Evolutionary conservation across 2,888 invertebrate species (phyloP).

Genomic region (Byasa hedistus): DNA sequence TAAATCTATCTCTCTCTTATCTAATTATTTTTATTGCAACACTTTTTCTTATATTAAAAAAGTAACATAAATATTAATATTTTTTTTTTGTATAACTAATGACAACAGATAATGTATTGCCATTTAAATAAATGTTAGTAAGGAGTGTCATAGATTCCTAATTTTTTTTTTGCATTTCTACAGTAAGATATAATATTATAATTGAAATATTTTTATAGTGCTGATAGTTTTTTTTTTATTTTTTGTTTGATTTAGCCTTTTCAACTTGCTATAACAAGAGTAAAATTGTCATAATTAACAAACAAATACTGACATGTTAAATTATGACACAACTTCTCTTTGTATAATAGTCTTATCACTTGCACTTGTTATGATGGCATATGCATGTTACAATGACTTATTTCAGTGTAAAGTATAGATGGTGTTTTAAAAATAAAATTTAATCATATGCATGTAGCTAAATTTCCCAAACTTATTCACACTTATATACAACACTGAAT

Average conservation of each 20-base stretch:
- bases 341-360: constrained; percentile 50
- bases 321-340: constrained; percentile 37
- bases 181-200: background rate
- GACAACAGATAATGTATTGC: constrained; percentile 2
- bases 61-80: constrained; percentile 29
- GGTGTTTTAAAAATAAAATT: constrained; percentile 30
- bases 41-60: constrained; percentile 37
- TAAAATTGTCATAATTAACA: constrained; percentile 10
- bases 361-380: constrained; percentile 19
- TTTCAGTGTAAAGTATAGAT: constrained; percentile 21
- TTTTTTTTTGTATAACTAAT: background rate
- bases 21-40: constrained; percentile 30
- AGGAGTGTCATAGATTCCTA: background rate
- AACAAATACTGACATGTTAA: constrained; percentile 14
- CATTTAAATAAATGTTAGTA: background rate
- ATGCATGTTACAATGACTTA: constrained; percentile 24
- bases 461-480: constrained; percentile 12
- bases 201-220: background rate
- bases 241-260: background rate
- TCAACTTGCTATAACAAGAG: constrained; percentile 10
- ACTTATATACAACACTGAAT: background rate
- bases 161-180: constrained; percentile 4
- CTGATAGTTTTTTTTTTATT: background rate
- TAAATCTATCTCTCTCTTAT: constrained; percentile 4
- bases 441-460: constrained; percentile 2